Evolutionary conservation across 2,113 vertebrate genomes (phyloP).

Genomic region (Emydocephalus ijimae): DNA sequence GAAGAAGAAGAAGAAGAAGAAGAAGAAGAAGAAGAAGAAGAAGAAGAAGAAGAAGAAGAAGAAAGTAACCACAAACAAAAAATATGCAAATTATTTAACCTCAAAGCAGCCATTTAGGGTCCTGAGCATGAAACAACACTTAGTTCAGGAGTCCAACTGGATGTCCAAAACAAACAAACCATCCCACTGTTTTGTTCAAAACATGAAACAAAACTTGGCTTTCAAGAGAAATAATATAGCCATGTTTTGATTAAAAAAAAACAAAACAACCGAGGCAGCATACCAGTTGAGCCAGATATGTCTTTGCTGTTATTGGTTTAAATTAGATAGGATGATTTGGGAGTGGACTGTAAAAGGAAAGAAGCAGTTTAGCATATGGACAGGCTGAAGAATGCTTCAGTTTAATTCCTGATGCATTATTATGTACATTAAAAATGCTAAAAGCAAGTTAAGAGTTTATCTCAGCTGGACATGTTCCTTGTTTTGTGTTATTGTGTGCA

Average conservation of each 20-base stretch:
- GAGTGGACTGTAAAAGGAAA: neutral
- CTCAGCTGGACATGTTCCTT: neutral
- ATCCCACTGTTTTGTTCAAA: neutral
- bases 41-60: neutral
- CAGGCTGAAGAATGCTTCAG: neutral
- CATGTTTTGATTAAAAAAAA: neutral
- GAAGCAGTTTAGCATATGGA: neutral
- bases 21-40: neutral
- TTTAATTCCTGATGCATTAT: neutral
- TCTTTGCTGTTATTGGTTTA: neutral
- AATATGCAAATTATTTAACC: neutral
- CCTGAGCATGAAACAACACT: neutral
- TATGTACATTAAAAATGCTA: neutral
- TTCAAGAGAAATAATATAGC: neutral
- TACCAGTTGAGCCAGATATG: neutral
- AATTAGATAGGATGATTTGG: neutral
- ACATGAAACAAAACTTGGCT: neutral
- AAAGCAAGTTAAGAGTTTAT: neutral
- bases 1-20: neutral
- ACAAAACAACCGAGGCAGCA: neutral
- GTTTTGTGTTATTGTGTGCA: neutral
- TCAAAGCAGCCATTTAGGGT: neutral
- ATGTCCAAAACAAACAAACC: neutral
- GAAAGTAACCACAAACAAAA: neutral
- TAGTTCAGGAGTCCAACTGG: neutral